Conservation (phyloP, 2,888 invertebrate genomes). For the Shargacucullia verbasci region DNA sequence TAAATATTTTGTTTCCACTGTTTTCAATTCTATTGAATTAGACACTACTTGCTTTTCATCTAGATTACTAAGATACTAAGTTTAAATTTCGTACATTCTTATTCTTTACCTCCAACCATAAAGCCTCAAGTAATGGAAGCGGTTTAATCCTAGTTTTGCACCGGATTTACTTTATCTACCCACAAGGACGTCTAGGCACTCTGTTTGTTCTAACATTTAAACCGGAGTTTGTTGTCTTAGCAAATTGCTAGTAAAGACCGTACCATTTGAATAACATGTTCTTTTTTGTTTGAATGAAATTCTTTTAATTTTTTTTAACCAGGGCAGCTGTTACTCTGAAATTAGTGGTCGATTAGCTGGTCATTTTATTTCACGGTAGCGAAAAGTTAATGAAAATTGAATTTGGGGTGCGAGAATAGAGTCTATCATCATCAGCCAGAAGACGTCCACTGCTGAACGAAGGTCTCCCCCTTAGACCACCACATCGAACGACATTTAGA, state of each 20-base stretch:
- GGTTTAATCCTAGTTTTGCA: constrained; percentile 30
- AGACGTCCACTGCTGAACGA: too few relatives aligned
- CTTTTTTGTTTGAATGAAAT: neutral
- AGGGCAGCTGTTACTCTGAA: too few relatives aligned
- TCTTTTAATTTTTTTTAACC: too few relatives aligned
- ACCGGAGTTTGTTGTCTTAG: constrained; percentile 1
- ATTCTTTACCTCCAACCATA: constrained; percentile 20
- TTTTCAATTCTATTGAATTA: too few relatives aligned
- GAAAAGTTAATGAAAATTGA: too few relatives aligned
- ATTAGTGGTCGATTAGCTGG: too few relatives aligned
- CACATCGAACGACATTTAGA: too few relatives aligned
- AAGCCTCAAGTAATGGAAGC: constrained; percentile 35
- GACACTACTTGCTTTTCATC: neutral
- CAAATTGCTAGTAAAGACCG: neutral
- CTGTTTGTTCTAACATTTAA: constrained; percentile 26
- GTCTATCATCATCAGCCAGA: too few relatives aligned
- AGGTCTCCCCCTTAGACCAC: too few relatives aligned
- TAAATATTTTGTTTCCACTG: too few relatives aligned
- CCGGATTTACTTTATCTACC: constrained; percentile 26
- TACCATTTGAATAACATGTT: neutral
- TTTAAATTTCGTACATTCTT: constrained; percentile 33
- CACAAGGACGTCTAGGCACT: constrained; percentile 14
- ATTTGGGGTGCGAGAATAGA: too few relatives aligned
- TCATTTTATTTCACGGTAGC: too few relatives aligned
- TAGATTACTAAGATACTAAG: neutral